Conservation (phyloP, 30 jellyfish, hydroid and myxozoan species). For the Catostylus mosaicus region DNA sequence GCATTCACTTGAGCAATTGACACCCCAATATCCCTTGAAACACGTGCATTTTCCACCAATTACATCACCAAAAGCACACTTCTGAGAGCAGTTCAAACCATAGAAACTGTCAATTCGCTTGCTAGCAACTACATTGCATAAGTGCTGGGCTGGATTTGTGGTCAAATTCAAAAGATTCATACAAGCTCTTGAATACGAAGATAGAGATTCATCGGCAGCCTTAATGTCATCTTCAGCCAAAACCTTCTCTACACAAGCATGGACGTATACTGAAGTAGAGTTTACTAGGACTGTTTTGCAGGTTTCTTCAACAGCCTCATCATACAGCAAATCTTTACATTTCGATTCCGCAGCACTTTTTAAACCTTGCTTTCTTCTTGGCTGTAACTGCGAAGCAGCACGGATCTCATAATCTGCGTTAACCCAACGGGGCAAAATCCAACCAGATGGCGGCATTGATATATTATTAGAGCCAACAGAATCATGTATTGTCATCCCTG, state of each 20-base stretch:
- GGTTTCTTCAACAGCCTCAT: not conserved
- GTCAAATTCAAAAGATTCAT: slow-evolving; percentile 7
- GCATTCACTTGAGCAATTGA: slow-evolving; percentile 49
- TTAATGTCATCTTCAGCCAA: slow-evolving; percentile 8
- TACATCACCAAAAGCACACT: slow-evolving; percentile 55
- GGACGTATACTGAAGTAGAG: slow-evolving; percentile 24
- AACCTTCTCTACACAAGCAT: slow-evolving; percentile 50
- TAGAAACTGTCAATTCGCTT: slow-evolving; percentile 15
- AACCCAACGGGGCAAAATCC: slow-evolving; percentile 53
- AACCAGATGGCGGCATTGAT: slow-evolving; percentile 56
- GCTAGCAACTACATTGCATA: slow-evolving; percentile 17
- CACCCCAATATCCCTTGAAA: slow-evolving; percentile 67
- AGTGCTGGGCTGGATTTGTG: slow-evolving; percentile 29
- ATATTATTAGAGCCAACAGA: slow-evolving; percentile 34
- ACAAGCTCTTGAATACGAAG: slow-evolving; percentile 49
- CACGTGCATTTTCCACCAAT: slow-evolving; percentile 37
- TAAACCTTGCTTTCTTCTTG: not conserved
- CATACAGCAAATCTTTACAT: slow-evolving; percentile 40
- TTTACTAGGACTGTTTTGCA: slow-evolving; percentile 6
- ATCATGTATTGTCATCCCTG: slow-evolving; percentile 42
- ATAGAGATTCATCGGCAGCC: slow-evolving; percentile 30
- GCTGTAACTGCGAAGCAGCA: not conserved
- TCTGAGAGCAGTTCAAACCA: slow-evolving; percentile 53
- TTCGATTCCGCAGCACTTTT: slow-evolving; percentile 18
- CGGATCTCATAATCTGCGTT: slow-evolving; percentile 24